Evolutionary conservation across 2,113 vertebrate genomes (phyloP).

Genomic region (Gila orcuttii): DNA sequence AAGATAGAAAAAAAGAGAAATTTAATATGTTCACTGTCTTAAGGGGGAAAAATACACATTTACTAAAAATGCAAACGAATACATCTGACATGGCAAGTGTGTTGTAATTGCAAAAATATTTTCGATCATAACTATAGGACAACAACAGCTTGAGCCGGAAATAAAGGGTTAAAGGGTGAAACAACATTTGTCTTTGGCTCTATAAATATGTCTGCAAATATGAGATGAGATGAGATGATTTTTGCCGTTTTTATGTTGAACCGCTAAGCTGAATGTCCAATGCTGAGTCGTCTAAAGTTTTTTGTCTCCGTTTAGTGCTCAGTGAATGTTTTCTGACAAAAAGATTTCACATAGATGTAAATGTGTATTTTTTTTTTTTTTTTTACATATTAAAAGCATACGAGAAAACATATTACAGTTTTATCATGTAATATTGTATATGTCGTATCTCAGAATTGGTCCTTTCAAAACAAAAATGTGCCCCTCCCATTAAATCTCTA

Average conservation of each 20-base stretch:
- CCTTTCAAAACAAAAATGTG: slow-evolving; percentile 2
- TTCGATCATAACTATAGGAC: neutral
- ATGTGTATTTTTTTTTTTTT: neutral
- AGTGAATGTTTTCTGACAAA: neutral
- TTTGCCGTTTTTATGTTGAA: neutral
- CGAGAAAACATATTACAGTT: neutral
- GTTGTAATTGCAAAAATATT: neutral
- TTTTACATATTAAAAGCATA: neutral
- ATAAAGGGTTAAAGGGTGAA: neutral
- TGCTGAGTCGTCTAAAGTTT: neutral
- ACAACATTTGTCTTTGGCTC: neutral
- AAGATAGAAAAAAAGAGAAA: neutral
- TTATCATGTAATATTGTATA: neutral
- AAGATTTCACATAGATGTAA: neutral
- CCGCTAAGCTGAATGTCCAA: neutral
- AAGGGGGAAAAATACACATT: too few species aligned
- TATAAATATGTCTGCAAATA: neutral
- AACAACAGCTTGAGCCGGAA: neutral
- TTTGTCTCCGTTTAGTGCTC: neutral
- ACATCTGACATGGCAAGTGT: neutral
- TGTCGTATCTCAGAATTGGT: neutral
- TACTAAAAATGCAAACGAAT: too few species aligned
- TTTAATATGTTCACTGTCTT: neutral
- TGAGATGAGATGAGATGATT: neutral
- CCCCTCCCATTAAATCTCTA: neutral